These are phyloP conservation scores for Dyspetes luteomarginatus DNA, from an alignment of 2,888 invertebrate species.

Conservation along the genomic window DNA sequence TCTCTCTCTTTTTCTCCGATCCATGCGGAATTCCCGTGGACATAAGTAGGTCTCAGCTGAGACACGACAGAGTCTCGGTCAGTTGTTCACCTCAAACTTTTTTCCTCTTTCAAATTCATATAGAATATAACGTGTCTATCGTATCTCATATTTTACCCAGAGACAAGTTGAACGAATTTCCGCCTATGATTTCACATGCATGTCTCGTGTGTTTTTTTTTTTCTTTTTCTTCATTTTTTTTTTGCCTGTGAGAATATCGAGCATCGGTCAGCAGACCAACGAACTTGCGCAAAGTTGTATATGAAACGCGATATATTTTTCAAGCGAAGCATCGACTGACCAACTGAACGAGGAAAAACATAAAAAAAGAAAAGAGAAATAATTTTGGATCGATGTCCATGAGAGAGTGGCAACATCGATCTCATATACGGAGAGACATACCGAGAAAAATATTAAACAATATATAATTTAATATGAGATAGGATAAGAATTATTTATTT, in stretches of 20 bases:
- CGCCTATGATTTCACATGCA: not conserved
- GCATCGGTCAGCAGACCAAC: not conserved
- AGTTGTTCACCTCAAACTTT: not conserved
- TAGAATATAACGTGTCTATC: too few relatives aligned
- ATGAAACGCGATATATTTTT: not conserved
- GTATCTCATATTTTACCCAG: too few relatives aligned
- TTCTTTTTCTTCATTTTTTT: too few relatives aligned
- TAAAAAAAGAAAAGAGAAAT: too few relatives aligned
- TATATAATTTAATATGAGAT: too few relatives aligned
- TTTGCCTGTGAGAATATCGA: too few relatives aligned
- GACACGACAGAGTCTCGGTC: not conserved
- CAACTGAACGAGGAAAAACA: not conserved
- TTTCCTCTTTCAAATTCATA: not conserved
- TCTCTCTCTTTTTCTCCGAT: not conserved
- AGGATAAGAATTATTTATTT: too few relatives aligned
- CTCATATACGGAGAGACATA: too few relatives aligned
- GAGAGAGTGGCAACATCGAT: too few relatives aligned
- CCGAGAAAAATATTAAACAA: too few relatives aligned
- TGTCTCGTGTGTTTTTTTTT: too few relatives aligned
- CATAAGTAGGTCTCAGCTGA: conserved; percentile 65
- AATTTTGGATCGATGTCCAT: too few relatives aligned
- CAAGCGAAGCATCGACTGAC: not conserved
- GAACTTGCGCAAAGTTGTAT: not conserved
- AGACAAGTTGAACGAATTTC: not conserved
- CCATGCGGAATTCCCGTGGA: conserved; percentile 69